Conservation (phyloP, 1,140 invertebrate genomes). For the Atta cephalotes region DNA sequence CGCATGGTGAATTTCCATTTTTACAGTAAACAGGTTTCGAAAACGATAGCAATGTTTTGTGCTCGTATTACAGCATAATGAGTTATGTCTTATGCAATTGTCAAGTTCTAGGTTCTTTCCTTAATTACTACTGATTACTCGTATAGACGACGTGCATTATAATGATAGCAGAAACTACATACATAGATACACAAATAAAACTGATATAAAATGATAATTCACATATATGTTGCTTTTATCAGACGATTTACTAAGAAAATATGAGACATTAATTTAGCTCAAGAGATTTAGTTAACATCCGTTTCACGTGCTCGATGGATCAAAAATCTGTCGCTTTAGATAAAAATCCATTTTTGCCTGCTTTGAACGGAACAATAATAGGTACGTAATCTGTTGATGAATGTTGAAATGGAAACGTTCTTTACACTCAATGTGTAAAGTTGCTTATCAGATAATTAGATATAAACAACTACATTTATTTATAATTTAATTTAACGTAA, state of each 20-base stretch:
- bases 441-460: neutral
- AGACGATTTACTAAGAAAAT: constrained; percentile 16
- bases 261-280: neutral
- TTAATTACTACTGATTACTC: constrained; percentile 3
- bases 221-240: constrained; percentile 9
- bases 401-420: neutral
- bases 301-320: neutral
- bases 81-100: neutral
- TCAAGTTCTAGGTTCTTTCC: neutral
- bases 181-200: neutral
- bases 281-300: neutral
- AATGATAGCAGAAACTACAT: neutral
- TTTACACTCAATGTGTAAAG: neutral
- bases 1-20: constrained; percentile 9
- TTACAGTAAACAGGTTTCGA: neutral
- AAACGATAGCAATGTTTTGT: neutral
- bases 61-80: neutral
- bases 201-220: constrained; percentile 13
- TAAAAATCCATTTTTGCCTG: neutral
- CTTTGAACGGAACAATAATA: neutral
- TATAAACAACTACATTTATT: neutral
- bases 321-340: neutral
- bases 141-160: neutral
- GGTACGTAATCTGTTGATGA: neutral
- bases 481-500: neutral